Base-by-base conservation (phyloP, 2,113 vertebrate genomes). In the Cavia porcellus region DNA sequence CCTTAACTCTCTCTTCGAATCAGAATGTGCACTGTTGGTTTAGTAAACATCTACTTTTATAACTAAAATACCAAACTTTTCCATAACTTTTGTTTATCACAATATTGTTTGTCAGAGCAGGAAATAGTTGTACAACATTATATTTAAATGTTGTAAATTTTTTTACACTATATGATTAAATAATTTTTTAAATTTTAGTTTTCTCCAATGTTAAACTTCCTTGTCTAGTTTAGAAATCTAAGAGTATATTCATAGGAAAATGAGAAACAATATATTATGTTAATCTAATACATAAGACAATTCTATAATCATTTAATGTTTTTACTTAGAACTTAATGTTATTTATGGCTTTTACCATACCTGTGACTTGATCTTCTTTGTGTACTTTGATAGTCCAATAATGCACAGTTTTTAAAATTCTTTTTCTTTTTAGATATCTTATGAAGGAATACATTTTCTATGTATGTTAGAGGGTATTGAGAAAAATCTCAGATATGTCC, bases 81-180 rank as follows among this genome's bases (percentile, higher is more conserved):
- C 10, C 38, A 19, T 52, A 55, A 84, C 38, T 6, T 42, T 90
- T 90, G 79, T 89, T 96, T 92, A 96, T 24, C n/a, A 74, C 0
- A 55, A 22, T 2, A 3, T 15, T 84, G 32, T 72, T 45, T 7
- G 24, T 1, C 24, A 85, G 25, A 85, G 2, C 20, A 62, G 7
- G 32, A 86, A 86, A 35, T 1, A 90, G 30, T 57, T 96, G 45
- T 83, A 50, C 20, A 83, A 84, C 12, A 85, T 50, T 81, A 2
- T 25, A 45, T 2, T 79, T 70, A 24, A 72, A 89, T 7, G 14
- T 45, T 74, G 85, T 47, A 88, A 35, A 35, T 30, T 64, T 61
- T 72, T 92, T 81, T 72, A 30, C 0, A 66, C 10, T 59, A 7
- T 70, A 55, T n/a, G 7, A 62, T 30, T 47, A 59, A 77, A 57